Evolutionary conservation across 2,113 vertebrate species (phyloP), one percentile per base, ranked within the genome.

Genomic region (Barbus barbus): DNA sequence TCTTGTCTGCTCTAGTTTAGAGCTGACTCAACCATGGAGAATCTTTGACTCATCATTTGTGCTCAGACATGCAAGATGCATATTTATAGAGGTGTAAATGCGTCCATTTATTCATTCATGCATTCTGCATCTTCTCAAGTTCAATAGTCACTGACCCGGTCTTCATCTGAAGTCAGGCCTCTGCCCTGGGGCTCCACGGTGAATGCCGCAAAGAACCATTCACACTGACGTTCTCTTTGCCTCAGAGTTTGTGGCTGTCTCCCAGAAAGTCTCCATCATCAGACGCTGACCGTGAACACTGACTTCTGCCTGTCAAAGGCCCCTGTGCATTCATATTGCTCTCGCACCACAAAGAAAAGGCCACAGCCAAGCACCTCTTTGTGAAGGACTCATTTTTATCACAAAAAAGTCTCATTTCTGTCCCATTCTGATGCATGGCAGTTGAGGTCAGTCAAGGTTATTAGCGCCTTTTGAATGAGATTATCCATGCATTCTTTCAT

Each of bases 401-500:
- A 41, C 16, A 74, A 51, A 69, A 56, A 69, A 73, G 82, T 51
- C 71, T 56, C n/a, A 78, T 77, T 78, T 83, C 88, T 88, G 86
- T 90, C 89, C 89, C 82, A 81, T 31, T 89, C 87, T 85, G 88
- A 90, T 85, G 60, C 78, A 3, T 69, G 61, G 85, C 88, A 87
- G 60, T 86, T 82, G 92, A 90, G 89, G 91, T 91, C 92, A 86
- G 88, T 92, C 93, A 90, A 89, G 89, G 90, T 92, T 92, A 90
- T 91, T 91, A 91, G 85, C 79, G 77, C 82, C 85, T 86, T 86
- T 48, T 16, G 44, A 87, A 81, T 87, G 90, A 90, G 93, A 94
- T 94, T 94, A 90, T 94, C 89, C 89, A 93, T 89, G 93, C 93
- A 92, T 93, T 94, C 91, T 90, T 93, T 24, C 7, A 71, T 48